Percentiles rank a stretch among this genome's conserved stretches.
These are phyloP conservation scores for Elegia similella DNA, from an alignment of 2,888 invertebrate genomes.

Conservation along the genomic window DNA sequence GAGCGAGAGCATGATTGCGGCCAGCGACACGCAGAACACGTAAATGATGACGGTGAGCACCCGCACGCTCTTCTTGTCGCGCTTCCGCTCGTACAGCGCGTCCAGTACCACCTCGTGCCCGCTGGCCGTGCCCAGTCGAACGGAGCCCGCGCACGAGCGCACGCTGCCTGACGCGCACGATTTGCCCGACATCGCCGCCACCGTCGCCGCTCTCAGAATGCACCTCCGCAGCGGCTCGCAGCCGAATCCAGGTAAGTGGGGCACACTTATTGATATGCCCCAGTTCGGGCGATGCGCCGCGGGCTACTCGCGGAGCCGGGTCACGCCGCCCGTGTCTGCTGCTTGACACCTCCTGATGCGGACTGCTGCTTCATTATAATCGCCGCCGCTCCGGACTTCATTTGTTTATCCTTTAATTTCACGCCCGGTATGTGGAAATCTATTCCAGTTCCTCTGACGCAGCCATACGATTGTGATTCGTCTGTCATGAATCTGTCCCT, in stretches of 20 bases:
- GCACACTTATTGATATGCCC: slow-evolving; percentile 76
- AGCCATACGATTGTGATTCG: slow-evolving; percentile 63
- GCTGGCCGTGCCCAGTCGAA: slow-evolving; percentile 58
- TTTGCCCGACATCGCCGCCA: slow-evolving; percentile 78
- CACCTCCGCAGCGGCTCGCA: slow-evolving; percentile 42
- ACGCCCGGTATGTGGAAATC: slow-evolving; percentile 64
- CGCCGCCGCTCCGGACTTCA: slow-evolving; percentile 67
- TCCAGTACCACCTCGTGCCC: slow-evolving; percentile 86
- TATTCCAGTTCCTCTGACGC: slow-evolving; percentile 77
- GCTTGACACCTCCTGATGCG: slow-evolving; percentile 73
- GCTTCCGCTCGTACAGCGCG: slow-evolving; percentile 90
- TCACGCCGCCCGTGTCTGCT: slow-evolving; percentile 73
- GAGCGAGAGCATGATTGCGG: slow-evolving; percentile 95
- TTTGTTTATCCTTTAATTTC: slow-evolving; percentile 82
- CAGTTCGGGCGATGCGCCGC: slow-evolving; percentile 66
- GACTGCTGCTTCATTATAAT: slow-evolving; percentile 75
- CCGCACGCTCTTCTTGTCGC: slow-evolving; percentile 93
- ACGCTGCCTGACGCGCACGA: slow-evolving; percentile 80
- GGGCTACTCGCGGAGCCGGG: slow-evolving; percentile 55
- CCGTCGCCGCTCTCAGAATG: slow-evolving; percentile 43
- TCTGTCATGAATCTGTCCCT: slow-evolving; percentile 59
- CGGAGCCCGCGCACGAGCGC: slow-evolving; percentile 69
- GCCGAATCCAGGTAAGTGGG: slow-evolving; percentile 67
- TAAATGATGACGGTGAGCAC: slow-evolving; percentile 96
- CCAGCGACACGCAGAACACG: slow-evolving; percentile 95